Conservation (phyloP, 2,797 vertebrate species). For the Salmo trutta region DNA sequence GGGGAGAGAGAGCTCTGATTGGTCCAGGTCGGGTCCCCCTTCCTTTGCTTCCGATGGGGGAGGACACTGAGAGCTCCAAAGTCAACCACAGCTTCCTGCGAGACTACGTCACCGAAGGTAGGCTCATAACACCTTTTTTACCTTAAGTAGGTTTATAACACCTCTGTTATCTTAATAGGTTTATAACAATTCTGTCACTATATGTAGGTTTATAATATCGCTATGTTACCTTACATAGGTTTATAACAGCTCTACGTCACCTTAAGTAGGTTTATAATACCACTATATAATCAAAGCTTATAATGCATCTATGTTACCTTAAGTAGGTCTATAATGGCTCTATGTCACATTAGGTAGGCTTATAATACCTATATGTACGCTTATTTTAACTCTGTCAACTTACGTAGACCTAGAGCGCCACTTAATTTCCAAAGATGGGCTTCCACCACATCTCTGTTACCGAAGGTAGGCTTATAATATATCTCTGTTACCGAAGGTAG, state of each 20-base stretch:
- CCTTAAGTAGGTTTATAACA: not conserved
- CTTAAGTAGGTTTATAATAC: no score
- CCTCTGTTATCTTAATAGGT: not conserved
- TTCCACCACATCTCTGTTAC: no score
- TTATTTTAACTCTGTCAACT: no score
- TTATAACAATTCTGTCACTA: no score
- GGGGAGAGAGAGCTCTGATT: constrained; percentile 88
- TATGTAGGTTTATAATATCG: no score
- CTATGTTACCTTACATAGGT: no score
- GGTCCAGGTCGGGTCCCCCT: constrained; percentile 89
- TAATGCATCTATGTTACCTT: not conserved
- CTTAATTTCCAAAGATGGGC: no score
- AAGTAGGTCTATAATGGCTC: not conserved
- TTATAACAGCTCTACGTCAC: no score
- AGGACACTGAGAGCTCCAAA: constrained; percentile 95
- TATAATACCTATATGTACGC: not conserved
- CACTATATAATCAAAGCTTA: no score
- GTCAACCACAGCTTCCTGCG: constrained; percentile 99
- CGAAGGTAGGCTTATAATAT: no score
- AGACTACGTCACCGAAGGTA: constrained; percentile 99
- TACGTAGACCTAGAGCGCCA: no score
- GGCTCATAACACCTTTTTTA: not conserved
- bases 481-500: no score
- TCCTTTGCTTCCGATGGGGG: constrained; percentile 93
- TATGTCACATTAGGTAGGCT: not conserved